Percentiles rank a stretch among this genome's conserved stretches.
Evolutionary conservation across 2,113 vertebrate genomes (phyloP).

Genomic region (Pygoscelis antarcticus): DNA sequence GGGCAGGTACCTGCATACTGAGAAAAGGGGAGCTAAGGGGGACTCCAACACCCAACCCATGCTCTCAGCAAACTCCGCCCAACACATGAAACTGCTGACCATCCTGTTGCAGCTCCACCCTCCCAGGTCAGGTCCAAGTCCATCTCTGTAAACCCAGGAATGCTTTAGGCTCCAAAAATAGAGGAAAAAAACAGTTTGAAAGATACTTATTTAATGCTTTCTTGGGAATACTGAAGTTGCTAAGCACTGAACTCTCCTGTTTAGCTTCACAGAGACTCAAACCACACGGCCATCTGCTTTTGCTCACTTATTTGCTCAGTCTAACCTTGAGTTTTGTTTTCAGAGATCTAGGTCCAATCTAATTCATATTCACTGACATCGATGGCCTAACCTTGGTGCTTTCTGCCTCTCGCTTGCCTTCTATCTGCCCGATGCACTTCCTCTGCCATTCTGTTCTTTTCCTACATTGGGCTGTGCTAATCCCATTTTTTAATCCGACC

Average conservation of each 20-base stretch:
- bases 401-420: neutral
- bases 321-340: neutral
- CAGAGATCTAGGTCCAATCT: neutral
- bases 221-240: neutral
- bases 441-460: neutral
- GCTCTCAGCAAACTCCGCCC: neutral
- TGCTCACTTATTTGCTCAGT: neutral
- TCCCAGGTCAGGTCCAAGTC: neutral
- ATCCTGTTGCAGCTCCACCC: neutral
- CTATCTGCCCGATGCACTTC: neutral
- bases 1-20: neutral
- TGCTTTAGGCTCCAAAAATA: neutral
- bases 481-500: neutral
- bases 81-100: neutral
- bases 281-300: neutral
- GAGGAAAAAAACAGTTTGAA: neutral
- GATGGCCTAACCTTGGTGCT: neutral
- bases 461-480: neutral
- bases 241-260: neutral
- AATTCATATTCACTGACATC: rapidly evolving
- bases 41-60: neutral
- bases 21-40: neutral
- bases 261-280: neutral
- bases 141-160: neutral
- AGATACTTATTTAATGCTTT: neutral